Base-by-base conservation (phyloP, 2,113 vertebrate species). In the Podarcis muralis region DNA sequence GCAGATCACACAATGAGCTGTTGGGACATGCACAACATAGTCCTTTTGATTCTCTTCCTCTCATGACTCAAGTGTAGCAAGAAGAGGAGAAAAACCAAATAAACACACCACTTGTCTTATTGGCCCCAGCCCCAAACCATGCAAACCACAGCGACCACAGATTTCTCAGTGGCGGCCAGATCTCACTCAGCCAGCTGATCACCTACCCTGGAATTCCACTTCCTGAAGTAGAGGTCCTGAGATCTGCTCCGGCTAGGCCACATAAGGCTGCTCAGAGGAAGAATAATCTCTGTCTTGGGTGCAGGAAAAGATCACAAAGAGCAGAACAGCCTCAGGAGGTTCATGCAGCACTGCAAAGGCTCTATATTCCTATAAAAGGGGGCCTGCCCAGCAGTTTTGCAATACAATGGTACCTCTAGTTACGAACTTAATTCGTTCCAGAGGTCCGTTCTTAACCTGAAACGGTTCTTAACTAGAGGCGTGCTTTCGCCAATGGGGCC, bases 211-310 rank as follows among this genome's bases (percentile, higher is more conserved):
- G 81, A 71, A 15, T 27, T 79, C 23, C 23, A 69, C 37, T 69
- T 57, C 75, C 40, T 1, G 77, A n/a, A 43, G 32, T 22, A 71
- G 12, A 87, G 53, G 30, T 35, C 2, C 3, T 27, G 11, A 83
- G 40, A 35, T 27, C 59, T 79, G 22, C 53, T 43, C 72, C 78
- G 40, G 66, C 72, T n/a, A 15, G 1, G 74, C 81, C 90, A 83
- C 11, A 65, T 25, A 27, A 57, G 6, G 0, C 1, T 0, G 40
- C 85, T 75, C 79, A 2, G 0, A 90, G 88, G 84, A 89, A 88
- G 87, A 91, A 85, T 68, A 3, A 79, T 86, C 88, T 88, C 79
- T 79, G 83, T 86, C 90, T 89, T 0, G 57, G 84, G 78, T 91
- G 81, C 84, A 83, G 66, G 62, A 83, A 68, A 62, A 81, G 40